Base-by-base conservation (phyloP, 2,797 vertebrate genomes). In the Melopsittacus undulatus region DNA sequence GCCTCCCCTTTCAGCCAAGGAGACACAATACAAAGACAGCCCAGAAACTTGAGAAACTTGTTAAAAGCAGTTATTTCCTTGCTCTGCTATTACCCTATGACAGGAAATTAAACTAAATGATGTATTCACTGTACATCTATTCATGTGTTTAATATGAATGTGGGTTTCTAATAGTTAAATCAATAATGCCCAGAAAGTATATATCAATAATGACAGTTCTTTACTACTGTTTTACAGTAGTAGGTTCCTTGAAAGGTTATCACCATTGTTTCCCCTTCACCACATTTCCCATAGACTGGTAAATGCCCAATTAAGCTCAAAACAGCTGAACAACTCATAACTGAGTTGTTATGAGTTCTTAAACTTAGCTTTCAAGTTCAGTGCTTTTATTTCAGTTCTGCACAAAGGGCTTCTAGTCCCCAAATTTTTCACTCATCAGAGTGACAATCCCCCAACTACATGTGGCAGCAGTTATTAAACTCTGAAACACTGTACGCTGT, bases 1-100 rank as follows among this genome's bases (percentile, higher is more conserved):
- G 23, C 78, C 32, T 94, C 52, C 9, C n/a, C 54, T 95, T 89
- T 95, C 92, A 91, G 82, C 45, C 42, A 68, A 56, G 36, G 51
- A 75, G 54, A 89, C 9, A 34, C 0, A 26, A 86, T 57, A 75
- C n/a, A 46, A 73, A 63, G 36, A 77, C 56, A 86, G 59, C 57
- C 23, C 61, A 78, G 89, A 94, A 94, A 96, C 64, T 24, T 26
- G 69, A 92, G 87, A 75, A 80, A 91, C 56, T 34, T 77, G 11
- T 17, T 90, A 81, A 89, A 93, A 94, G 59, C 27, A 83, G 68
- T 20, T 74, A 57, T 78, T 93, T 68, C 79, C 45, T 49, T 61
- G n/a, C 5, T 66, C 17, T 80, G 76, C 36, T 84, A 13, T 64
- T 80, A 87, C 23, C 49, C 29, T 7, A 61, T 16, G 27, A 75